Conservation (phyloP, 2,113 vertebrate species). For the Atlantisia rogersi region DNA sequence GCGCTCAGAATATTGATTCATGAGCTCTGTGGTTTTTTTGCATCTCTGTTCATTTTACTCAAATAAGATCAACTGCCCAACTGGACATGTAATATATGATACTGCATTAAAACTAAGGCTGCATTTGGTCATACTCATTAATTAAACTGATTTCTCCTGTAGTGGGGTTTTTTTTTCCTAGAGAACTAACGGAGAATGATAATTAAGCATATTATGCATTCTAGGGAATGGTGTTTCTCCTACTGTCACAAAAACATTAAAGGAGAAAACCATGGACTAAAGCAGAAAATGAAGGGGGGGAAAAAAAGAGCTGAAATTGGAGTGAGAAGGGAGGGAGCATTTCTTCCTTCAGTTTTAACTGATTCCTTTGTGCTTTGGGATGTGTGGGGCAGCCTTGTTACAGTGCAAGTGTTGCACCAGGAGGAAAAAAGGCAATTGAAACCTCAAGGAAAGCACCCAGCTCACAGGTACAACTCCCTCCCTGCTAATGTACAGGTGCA, state of each 20-base stretch:
- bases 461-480: neutral
- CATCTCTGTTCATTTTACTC: constrained; percentile 29
- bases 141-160: constrained; percentile 65
- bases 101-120: constrained; percentile 52
- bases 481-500: neutral
- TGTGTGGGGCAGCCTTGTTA: neutral
- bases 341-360: neutral
- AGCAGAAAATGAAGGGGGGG: neutral
- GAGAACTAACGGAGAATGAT: constrained; percentile 52
- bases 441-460: neutral
- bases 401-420: neutral
- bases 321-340: neutral
- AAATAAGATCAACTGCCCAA: constrained; percentile 59
- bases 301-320: neutral
- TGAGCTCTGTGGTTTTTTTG: neutral
- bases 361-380: neutral
- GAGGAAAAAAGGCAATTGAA: neutral
- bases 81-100: constrained; percentile 61
- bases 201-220: constrained; percentile 64
- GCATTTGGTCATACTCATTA: constrained; percentile 59
- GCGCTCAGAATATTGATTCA: constrained; percentile 54
- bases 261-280: constrained; percentile 32
- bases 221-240: constrained; percentile 39
- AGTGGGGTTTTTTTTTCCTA: constrained; percentile 5
- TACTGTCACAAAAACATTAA: constrained; percentile 34